A percentile compares a stretch with the other conserved stretches of the same genome.
Evolutionary conservation across 2,113 vertebrate genomes (phyloP).

Genomic region (Galemys pyrenaicus): DNA sequence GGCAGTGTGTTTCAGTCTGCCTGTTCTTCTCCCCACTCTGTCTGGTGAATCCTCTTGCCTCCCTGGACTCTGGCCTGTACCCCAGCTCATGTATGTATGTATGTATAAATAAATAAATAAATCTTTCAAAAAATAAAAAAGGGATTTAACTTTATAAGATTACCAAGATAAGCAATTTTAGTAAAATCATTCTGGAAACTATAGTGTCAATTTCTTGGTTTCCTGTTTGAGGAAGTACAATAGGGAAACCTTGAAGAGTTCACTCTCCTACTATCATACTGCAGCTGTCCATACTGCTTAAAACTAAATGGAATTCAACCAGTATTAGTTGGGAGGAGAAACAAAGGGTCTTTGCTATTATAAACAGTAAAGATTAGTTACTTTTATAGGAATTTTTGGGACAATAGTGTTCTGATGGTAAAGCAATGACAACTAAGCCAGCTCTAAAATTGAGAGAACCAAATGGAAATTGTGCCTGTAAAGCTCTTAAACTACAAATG

Average conservation of each 20-base stretch:
- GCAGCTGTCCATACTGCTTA: background rate
- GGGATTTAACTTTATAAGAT: conserved; percentile 49
- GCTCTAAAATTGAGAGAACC: background rate
- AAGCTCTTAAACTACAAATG: background rate
- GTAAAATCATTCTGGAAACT: background rate
- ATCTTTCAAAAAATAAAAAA: no score
- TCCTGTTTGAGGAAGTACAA: background rate
- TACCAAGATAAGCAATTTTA: background rate
- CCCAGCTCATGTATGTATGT: no score
- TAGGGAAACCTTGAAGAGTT: background rate
- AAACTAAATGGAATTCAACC: background rate
- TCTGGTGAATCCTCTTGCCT: no score
- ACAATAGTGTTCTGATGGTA: background rate
- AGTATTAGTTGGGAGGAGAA: background rate
- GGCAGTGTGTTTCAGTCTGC: no score
- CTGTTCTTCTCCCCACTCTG: no score
- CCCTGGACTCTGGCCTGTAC: no score
- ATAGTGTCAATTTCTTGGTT: background rate
- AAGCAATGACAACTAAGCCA: background rate
- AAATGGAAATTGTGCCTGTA: background rate
- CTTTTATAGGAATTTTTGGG: background rate
- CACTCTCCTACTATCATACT: background rate
- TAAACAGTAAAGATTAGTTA: background rate
- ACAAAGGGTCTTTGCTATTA: background rate
- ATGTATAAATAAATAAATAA: no score